phyloP scores from a whole-genome alignment of 2,888 invertebrate genomes.

The Protophormia terraenovae region DNA sequence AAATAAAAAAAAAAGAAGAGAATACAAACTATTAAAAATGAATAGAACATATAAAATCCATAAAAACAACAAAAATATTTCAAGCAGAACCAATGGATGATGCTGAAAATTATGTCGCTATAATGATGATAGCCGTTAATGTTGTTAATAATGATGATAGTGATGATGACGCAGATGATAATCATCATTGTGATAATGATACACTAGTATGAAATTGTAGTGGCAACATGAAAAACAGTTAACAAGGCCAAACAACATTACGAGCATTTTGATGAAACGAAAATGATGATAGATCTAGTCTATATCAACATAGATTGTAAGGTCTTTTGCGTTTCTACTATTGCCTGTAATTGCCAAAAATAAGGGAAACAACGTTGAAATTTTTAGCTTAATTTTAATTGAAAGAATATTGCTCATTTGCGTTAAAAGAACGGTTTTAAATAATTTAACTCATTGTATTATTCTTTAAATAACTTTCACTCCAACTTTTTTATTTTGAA shows the following conservation, averaged over 20 bases:
- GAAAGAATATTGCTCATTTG: too few species aligned
- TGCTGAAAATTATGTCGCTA: constrained; percentile 62
- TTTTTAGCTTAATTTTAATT: too few species aligned
- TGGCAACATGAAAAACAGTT: background rate
- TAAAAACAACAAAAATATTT: constrained; percentile 36
- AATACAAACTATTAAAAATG: constrained; percentile 23
- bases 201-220: too few species aligned
- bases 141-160: background rate
- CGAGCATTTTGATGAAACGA: background rate
- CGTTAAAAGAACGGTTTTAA: too few species aligned
- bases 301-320: too few species aligned
- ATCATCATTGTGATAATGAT: constrained; percentile 21
- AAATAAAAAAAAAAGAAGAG: background rate
- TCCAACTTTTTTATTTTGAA: too few species aligned
- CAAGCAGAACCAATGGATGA: constrained; percentile 62
- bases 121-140: constrained; percentile 52
- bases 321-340: too few species aligned
- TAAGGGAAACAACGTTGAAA: too few species aligned
- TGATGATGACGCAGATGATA: background rate
- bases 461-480: too few species aligned
- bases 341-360: too few species aligned
- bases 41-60: constrained; percentile 32
- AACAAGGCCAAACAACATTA: constrained; percentile 14
- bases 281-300: background rate
- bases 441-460: too few species aligned